Conservation (phyloP, 2,113 vertebrate species). For the Tragelaphus buxtoni region DNA sequence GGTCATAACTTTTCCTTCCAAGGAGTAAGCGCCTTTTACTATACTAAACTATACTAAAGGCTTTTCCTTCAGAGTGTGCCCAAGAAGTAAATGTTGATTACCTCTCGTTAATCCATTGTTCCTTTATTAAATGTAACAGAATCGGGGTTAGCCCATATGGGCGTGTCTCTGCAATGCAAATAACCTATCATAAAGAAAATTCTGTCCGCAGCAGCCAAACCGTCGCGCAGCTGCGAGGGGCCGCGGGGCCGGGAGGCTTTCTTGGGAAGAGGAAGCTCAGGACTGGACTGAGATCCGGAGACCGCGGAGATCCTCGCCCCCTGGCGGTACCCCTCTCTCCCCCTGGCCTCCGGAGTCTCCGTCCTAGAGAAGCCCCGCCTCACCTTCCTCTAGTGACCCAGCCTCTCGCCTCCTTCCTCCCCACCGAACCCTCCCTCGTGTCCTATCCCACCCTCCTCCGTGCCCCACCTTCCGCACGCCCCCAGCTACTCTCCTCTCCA, state of each 20-base stretch:
- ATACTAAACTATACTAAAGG: not conserved
- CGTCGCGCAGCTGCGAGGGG: not conserved
- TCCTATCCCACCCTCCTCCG: accelerated
- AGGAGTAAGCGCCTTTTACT: too few species aligned
- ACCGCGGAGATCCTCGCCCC: not conserved
- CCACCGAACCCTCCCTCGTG: accelerated
- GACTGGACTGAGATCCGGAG: accelerated
- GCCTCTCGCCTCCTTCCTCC: not conserved
- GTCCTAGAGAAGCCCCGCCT: not conserved
- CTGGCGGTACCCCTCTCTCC: not conserved
- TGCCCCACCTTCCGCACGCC: accelerated
- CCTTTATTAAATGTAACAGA: not conserved
- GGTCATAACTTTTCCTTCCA: too few species aligned
- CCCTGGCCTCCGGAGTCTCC: too few species aligned
- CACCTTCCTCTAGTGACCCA: too few species aligned
- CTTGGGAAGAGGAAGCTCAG: not conserved
- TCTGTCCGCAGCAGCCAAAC: not conserved
- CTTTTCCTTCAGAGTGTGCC: not conserved
- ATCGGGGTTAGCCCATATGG: not conserved
- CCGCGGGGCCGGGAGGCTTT: accelerated
- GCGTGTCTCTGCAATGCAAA: not conserved
- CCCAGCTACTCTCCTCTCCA: not conserved
- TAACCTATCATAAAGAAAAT: not conserved
- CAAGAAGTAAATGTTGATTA: not conserved
- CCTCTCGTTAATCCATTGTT: not conserved